A percentile compares a stretch with the other conserved stretches of the same genome.
phyloP scores from a whole-genome alignment of 2,888 invertebrate species.

The Drosophila gaucha region DNA sequence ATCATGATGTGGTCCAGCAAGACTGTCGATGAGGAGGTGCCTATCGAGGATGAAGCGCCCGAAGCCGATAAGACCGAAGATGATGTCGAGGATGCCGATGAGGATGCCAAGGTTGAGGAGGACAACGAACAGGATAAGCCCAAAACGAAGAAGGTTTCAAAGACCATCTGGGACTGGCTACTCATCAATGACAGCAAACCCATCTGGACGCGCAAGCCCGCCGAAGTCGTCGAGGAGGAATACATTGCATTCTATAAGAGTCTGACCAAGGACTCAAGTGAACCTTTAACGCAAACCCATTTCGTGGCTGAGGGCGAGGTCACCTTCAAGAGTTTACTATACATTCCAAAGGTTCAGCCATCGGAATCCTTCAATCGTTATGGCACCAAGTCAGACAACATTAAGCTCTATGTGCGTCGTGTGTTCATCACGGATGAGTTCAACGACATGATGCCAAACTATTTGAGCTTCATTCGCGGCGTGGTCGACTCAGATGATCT shows the following conservation, averaged over 20 bases:
- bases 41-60: conserved; percentile 86
- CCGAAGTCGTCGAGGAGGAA: conserved; percentile 93
- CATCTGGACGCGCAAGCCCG: conserved; percentile 97
- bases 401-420: conserved; percentile 98
- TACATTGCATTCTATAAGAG: conserved; percentile 98
- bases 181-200: conserved; percentile 98
- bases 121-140: conserved; percentile 88
- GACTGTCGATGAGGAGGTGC: conserved; percentile 91
- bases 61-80: conserved; percentile 85
- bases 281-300: conserved; percentile 93
- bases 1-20: conserved; percentile 96
- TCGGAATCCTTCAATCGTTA: conserved; percentile 97
- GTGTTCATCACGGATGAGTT: conserved; percentile 99
- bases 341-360: conserved; percentile 95
- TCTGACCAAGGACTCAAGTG: conserved; percentile 94
- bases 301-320: conserved; percentile 99
- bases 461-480: conserved; percentile 97
- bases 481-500: conserved; percentile 99
- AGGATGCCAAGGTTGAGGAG: conserved; percentile 87
- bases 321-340: conserved; percentile 98
- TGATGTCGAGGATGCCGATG: conserved; percentile 85
- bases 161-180: conserved; percentile 99
- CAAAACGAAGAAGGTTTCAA: conserved; percentile 95
- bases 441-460: conserved; percentile 99
- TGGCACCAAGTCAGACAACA: conserved; percentile 96